Evolutionary conservation across 2,797 vertebrate species (phyloP).

Genomic region (Hippopotamyrus pictus): DNA sequence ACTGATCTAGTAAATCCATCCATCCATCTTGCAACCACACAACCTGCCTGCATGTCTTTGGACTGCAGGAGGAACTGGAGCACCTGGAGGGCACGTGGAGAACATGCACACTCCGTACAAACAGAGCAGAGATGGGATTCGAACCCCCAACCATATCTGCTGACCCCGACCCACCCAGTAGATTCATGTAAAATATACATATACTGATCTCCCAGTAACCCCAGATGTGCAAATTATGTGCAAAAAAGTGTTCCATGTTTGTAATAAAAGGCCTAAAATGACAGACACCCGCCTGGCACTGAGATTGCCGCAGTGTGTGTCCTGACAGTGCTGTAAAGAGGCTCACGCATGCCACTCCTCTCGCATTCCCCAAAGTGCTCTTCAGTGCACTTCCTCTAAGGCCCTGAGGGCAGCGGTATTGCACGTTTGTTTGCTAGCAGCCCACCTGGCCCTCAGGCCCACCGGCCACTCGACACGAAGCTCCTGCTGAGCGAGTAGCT

Average conservation of each 20-base stretch:
- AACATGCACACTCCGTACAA: not conserved
- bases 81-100: not conserved
- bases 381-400: not conserved
- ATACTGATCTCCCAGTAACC: not conserved
- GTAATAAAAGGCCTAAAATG: not conserved
- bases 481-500: conserved; percentile 93
- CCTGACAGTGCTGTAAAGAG: not conserved
- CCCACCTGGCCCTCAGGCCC: conserved; percentile 54
- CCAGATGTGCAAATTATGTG: conserved; percentile 4
- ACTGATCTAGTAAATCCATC: not conserved
- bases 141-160: not conserved
- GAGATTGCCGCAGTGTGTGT: not conserved
- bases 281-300: not conserved
- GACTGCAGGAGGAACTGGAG: not conserved
- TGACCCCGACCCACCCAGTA: not conserved
- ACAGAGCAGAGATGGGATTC: not conserved
- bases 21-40: not conserved
- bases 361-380: not conserved
- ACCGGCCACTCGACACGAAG: conserved; percentile 88
- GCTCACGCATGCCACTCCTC: not conserved
- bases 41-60: not conserved
- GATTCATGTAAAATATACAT: not conserved
- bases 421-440: not conserved
- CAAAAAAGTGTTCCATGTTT: not conserved
- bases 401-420: conserved; percentile 12